These are phyloP conservation scores for Nemopilema nomurai DNA, from an alignment of 30 jellyfish, hydroid and myxozoan genomes.

Conservation along the genomic window DNA sequence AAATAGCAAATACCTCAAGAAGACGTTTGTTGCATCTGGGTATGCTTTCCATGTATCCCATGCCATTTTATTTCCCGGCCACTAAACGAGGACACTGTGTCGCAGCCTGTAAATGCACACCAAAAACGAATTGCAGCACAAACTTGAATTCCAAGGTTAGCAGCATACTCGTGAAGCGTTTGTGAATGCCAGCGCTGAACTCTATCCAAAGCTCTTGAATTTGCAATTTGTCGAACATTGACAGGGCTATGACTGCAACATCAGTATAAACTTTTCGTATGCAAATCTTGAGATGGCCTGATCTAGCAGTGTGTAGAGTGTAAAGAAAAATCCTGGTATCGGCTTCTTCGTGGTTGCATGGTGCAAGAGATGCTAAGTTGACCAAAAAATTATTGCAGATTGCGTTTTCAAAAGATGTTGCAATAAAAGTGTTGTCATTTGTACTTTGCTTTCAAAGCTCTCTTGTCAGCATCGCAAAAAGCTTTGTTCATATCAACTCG, in stretches of 20 bases:
- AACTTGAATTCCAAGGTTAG: slow-evolving; percentile 36
- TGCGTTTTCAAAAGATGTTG: slow-evolving; percentile 9
- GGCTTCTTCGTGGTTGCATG: slow-evolving; percentile 42
- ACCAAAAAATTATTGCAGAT: slow-evolving; percentile 24
- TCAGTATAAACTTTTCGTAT: slow-evolving; percentile 56
- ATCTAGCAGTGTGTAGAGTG: slow-evolving; percentile 14
- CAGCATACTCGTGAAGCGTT: slow-evolving; percentile 36
- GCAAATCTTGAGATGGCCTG: slow-evolving; percentile 27
- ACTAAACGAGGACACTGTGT: slow-evolving; percentile 50
- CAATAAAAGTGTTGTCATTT: slow-evolving; percentile 12
- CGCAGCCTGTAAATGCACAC: slow-evolving; percentile 43
- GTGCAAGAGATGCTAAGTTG: slow-evolving; percentile 23
- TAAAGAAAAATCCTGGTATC: slow-evolving; percentile 14
- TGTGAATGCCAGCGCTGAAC: slow-evolving; percentile 34
- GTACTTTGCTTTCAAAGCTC: slow-evolving; percentile 42
- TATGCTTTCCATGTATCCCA: slow-evolving; percentile 53
- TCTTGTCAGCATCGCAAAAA: slow-evolving; percentile 46
- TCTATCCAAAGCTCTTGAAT: slow-evolving; percentile 37
- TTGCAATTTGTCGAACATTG: slow-evolving; percentile 12
- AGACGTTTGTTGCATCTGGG: slow-evolving; percentile 47
- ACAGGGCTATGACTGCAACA: slow-evolving; percentile 36
- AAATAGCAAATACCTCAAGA: slow-evolving; percentile 39
- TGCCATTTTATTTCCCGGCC: slow-evolving; percentile 59
- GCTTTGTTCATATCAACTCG: slow-evolving; percentile 51
- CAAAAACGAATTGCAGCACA: slow-evolving; percentile 36